Conservation (phyloP, 2,888 invertebrate genomes). For the Allacma fusca region DNA sequence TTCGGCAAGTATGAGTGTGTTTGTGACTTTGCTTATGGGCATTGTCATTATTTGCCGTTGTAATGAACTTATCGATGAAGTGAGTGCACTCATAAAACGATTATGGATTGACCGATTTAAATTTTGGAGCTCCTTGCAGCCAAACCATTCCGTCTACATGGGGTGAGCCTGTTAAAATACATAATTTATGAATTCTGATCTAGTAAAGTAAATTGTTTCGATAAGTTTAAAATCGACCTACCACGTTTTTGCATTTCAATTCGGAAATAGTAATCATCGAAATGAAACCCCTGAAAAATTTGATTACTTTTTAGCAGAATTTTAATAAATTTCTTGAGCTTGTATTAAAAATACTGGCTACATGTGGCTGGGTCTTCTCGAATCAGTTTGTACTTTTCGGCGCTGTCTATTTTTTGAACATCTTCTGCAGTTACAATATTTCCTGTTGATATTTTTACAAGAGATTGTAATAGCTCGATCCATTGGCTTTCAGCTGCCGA, state of each 20-base stretch:
- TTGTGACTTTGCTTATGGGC: constrained; percentile 45
- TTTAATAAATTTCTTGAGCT: constrained; percentile 29
- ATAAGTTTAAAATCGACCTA: too few relatives aligned
- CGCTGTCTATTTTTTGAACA: neutral
- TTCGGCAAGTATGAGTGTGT: constrained; percentile 42
- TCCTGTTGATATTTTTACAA: constrained; percentile 21
- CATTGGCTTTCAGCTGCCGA: constrained; percentile 51
- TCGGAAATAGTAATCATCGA: constrained; percentile 39
- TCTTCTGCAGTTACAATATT: neutral
- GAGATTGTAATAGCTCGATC: constrained; percentile 33
- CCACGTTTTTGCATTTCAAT: constrained; percentile 40
- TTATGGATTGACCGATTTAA: constrained; percentile 9
- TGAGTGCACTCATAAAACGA: constrained; percentile 10
- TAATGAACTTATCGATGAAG: constrained; percentile 47
- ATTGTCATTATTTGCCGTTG: constrained; percentile 29
- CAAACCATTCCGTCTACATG: constrained; percentile 45
- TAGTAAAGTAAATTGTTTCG: too few relatives aligned
- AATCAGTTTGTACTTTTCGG: constrained; percentile 4
- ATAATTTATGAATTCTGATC: too few relatives aligned
- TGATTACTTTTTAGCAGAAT: constrained; percentile 17
- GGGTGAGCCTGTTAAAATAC: too few relatives aligned
- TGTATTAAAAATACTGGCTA: constrained; percentile 43
- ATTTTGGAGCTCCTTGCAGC: constrained; percentile 44
- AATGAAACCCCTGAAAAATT: constrained; percentile 18
- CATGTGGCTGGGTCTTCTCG: constrained; percentile 29